These are phyloP conservation scores for Megaustenia siamemsis DNA, from an alignment of 2,888 invertebrate species.

Conservation along the genomic window DNA sequence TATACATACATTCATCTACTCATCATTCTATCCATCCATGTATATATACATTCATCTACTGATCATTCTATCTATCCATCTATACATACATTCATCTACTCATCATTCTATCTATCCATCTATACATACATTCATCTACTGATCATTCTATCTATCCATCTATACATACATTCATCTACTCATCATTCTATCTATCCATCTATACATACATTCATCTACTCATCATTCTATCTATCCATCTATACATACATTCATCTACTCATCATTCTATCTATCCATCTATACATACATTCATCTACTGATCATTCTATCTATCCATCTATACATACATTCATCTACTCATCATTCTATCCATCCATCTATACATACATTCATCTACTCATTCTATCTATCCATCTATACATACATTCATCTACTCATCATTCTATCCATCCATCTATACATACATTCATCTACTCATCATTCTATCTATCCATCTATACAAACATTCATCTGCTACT, in stretches of 20 bases:
- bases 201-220: not conserved
- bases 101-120: not conserved
- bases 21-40: not conserved
- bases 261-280: not conserved
- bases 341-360: constrained; percentile 7
- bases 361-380: not conserved
- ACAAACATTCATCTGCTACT: not conserved
- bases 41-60: not conserved
- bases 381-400: constrained; percentile 16
- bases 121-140: no score
- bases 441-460: not conserved
- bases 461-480: not conserved
- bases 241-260: not conserved
- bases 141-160: not conserved
- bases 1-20: no score
- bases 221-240: not conserved
- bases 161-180: not conserved
- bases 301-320: not conserved
- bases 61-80: constrained; percentile 7
- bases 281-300: not conserved
- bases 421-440: not conserved
- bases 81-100: not conserved
- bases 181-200: not conserved
- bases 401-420: not conserved
- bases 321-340: not conserved